These are phyloP conservation scores for Strongylocentrotus purpuratus DNA, from an alignment of 35 echinoderm and acorn worm genomes.

Conservation along the genomic window DNA sequence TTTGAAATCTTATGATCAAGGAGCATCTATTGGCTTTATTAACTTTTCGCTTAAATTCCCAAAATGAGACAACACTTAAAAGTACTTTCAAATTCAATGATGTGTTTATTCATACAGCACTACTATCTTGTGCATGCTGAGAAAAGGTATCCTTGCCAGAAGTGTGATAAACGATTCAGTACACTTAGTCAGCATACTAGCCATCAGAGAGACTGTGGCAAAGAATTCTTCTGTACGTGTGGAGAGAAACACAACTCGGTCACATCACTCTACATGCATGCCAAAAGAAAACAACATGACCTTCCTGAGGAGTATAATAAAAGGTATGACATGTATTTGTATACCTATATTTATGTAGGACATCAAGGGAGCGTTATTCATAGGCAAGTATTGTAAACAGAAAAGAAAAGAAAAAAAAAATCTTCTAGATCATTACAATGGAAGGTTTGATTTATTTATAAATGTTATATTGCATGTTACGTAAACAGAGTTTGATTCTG, in stretches of 20 bases:
- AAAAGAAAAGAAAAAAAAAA: too few species aligned
- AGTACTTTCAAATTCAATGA: neutral
- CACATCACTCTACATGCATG: slow-evolving; percentile 35
- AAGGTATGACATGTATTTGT: neutral
- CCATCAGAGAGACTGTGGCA: slow-evolving; percentile 26
- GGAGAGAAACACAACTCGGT: slow-evolving; percentile 16
- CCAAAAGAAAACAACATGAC: slow-evolving; percentile 15
- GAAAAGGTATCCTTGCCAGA: slow-evolving; percentile 31
- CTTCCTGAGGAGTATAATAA: slow-evolving; percentile 10
- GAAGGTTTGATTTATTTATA: too few species aligned
- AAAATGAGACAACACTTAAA: neutral
- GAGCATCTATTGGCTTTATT: neutral
- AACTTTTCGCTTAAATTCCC: neutral
- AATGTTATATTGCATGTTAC: too few species aligned
- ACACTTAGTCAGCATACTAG: neutral
- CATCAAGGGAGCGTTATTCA: too few species aligned
- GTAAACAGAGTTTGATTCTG: too few species aligned
- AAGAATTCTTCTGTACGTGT: slow-evolving; percentile 14
- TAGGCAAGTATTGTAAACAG: too few species aligned
- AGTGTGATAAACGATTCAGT: slow-evolving; percentile 41
- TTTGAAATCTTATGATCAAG: neutral
- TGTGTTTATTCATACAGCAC: slow-evolving; percentile 1
- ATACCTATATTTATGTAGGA: neutral
- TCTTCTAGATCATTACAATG: too few species aligned
- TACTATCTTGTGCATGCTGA: slow-evolving; percentile 40